These are phyloP conservation scores for Otus sunia DNA, from an alignment of 2,113 vertebrate species.

Conservation along the genomic window DNA sequence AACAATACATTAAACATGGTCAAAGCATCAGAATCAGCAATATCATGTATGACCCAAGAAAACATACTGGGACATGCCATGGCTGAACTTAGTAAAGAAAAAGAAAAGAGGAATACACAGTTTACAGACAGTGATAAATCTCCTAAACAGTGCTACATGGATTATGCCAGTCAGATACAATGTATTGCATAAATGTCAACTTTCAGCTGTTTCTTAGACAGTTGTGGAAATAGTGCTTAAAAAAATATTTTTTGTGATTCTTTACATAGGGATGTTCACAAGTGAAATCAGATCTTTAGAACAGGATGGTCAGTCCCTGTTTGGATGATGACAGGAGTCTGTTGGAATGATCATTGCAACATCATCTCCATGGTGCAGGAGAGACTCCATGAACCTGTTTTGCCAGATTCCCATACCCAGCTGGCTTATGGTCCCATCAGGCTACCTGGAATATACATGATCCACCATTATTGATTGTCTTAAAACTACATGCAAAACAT, in stretches of 20 bases:
- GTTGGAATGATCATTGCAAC: not conserved
- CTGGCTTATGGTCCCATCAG: not conserved
- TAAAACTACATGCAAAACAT: not conserved
- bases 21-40: not conserved
- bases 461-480: not conserved
- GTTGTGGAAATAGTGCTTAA: not conserved
- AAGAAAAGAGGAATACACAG: not conserved
- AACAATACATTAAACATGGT: not conserved
- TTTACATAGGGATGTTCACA: not conserved
- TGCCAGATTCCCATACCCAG: not conserved
- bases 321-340: not conserved
- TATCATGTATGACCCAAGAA: not conserved
- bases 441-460: not conserved
- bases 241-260: not conserved
- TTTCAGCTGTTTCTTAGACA: not conserved
- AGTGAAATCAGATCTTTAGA: not conserved
- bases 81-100: not conserved
- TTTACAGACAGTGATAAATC: not conserved
- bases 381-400: not conserved
- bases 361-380: not conserved
- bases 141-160: not conserved
- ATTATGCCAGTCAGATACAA: not conserved
- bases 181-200: not conserved
- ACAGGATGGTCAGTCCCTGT: not conserved
- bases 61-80: not conserved